Conservation (phyloP, 2,888 invertebrate genomes). For the Tribolium freemani region DNA sequence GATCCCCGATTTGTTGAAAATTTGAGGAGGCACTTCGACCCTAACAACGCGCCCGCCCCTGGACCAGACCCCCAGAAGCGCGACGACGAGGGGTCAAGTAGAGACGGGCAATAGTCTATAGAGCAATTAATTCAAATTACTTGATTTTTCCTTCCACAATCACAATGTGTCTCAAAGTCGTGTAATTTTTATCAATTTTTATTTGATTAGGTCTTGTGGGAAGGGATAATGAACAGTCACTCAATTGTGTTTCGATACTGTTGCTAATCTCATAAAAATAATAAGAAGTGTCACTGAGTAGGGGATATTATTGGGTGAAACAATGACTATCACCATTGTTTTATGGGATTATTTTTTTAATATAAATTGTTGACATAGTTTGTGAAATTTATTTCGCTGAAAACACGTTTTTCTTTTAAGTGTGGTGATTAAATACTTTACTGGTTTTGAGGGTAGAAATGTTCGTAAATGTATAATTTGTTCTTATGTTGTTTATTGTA, state of each 20-base stretch:
- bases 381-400: not conserved
- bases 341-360: not conserved
- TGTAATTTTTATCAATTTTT: too few species aligned
- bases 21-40: conserved; percentile 64
- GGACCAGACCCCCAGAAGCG: not conserved
- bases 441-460: not conserved
- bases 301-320: conserved; percentile 5
- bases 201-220: not conserved
- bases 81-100: conserved; percentile 6
- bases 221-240: not conserved
- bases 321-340: conserved; percentile 3
- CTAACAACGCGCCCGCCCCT: not conserved
- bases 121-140: not conserved
- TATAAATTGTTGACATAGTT: not conserved
- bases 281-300: not conserved
- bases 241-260: conserved; percentile 2
- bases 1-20: conserved; percentile 89
- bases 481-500: not conserved
- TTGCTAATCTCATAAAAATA: conserved; percentile 7
- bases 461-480: not conserved
- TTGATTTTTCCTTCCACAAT: too few species aligned
- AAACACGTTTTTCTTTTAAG: not conserved
- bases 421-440: conserved; percentile 1
- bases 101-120: not conserved
- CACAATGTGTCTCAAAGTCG: too few species aligned